These are phyloP conservation scores for Tamandua tetradactyla DNA, from an alignment of 2,797 vertebrate genomes.

Conservation along the genomic window DNA sequence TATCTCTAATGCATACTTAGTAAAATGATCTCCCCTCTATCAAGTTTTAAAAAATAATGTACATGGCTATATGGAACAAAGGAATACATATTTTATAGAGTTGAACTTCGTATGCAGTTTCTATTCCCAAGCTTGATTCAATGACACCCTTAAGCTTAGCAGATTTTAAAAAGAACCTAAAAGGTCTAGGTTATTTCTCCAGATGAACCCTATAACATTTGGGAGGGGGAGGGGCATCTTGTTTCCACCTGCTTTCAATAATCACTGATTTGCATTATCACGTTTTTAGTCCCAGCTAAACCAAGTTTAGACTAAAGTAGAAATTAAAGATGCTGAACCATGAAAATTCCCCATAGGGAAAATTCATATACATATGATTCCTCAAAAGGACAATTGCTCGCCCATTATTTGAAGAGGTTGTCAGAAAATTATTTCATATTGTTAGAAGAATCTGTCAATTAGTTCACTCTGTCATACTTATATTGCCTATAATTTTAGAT, in stretches of 20 bases:
- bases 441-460: not conserved
- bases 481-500: not conserved
- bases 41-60: not conserved
- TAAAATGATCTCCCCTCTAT: not conserved
- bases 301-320: constrained; percentile 4
- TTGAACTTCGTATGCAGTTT: not conserved
- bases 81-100: not conserved
- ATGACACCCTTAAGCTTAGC: not conserved
- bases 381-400: not conserved
- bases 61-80: not conserved
- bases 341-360: not conserved
- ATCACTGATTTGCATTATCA: not conserved
- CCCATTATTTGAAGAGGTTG: not conserved
- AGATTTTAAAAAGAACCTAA: not conserved
- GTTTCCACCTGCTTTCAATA: constrained; percentile 43
- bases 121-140: constrained; percentile 1
- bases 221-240: not conserved
- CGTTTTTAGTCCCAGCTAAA: not conserved
- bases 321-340: constrained; percentile 31
- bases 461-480: constrained; percentile 5
- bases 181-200: not conserved
- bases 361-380: not conserved
- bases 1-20: not conserved
- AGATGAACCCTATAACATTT: not conserved
- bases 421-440: not conserved